Evolutionary conservation across 2,113 vertebrate species (phyloP), one percentile per base, ranked within the genome.

Genomic region (Sebastes fasciatus): DNA sequence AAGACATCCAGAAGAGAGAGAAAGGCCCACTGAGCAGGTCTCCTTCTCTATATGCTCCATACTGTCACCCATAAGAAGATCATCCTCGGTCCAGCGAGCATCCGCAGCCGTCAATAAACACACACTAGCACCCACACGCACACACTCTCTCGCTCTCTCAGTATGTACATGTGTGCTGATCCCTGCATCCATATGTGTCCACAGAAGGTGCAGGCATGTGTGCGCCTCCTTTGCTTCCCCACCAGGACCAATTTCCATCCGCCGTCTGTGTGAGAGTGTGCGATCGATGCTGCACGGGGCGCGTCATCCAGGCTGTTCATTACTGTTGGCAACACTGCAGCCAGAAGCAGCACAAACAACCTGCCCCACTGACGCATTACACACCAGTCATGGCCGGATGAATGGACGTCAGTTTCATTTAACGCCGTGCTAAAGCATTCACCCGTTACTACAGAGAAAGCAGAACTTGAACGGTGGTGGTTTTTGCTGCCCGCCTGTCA

Each of bases 11-110:
- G 80, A 65, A 64, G 54, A 48, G 45, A 51, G 80, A 80, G 72
- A 72, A 46, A 77, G 66, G 60, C 84, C 86, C 65, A 64, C 42
- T 3, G 74, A 82, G 80, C 80, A 79, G 73, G 62, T 73, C 79
- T 60, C 58, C 57, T 58, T 57, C 73, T 77, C 83, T 88, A 92
- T 87, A 90, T 72, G 89, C 88, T 85, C 83, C 92, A 91, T 87
- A 87, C 90, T 90, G 87, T 89, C 91, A 91, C 83, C 86, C 80
- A 81, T 92, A 93, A 92, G 92, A 92, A 82, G 86, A 93, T 93
- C 88, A 88, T 88, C 84, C 71, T 64, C 45, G 71, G 89, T 83
- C 83, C 83, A 86, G 67, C 76, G 84, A 90, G 74, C 76, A 65
- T 23, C 57, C 54, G 14, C 43, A 19, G 57, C 65, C 58, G 54